phyloP scores from a whole-genome alignment of 2,797 vertebrate species.

The Allobates femoralis region DNA sequence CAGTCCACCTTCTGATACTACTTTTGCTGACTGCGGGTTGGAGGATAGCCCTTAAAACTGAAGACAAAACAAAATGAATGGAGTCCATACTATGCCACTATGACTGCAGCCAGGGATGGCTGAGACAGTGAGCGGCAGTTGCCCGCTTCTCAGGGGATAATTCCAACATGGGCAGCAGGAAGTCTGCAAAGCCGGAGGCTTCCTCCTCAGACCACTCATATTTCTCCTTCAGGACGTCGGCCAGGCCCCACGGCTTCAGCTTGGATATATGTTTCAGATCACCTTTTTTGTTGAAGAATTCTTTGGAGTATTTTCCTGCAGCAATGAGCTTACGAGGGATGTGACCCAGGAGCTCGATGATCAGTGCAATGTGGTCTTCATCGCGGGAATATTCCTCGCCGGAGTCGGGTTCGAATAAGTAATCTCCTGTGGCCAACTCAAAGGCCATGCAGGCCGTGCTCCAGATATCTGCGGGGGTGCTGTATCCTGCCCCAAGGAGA shows the following conservation, averaged over 20 bases:
- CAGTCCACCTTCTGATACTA: not conserved
- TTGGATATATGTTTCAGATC: conserved; percentile 98
- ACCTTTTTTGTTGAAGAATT: conserved; percentile 99
- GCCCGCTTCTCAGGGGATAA: conserved; percentile 92
- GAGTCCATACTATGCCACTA: not conserved
- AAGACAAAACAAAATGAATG: not conserved
- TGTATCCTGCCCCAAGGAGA: conserved; percentile 80
- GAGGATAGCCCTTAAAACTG: not conserved
- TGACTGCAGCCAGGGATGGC: conserved; percentile 86
- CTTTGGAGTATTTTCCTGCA: conserved; percentile 97
- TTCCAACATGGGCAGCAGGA: conserved; percentile 97
- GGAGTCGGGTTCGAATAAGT: conserved; percentile 96
- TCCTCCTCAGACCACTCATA: conserved; percentile 95
- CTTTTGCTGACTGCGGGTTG: not conserved
- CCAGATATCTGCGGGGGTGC: conserved; percentile 83
- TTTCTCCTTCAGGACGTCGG: conserved; percentile 93
- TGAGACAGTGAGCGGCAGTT: conserved; percentile 92
- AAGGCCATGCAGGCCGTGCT: conserved; percentile 89
- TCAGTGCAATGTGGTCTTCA: conserved; percentile 98
- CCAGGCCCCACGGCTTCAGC: conserved; percentile 96
- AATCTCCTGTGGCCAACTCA: conserved; percentile 96
- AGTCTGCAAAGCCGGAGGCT: conserved; percentile 89
- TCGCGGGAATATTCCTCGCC: conserved; percentile 97
- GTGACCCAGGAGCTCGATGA: conserved; percentile 96
- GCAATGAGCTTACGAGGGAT: conserved; percentile 94